Base-by-base conservation (phyloP, 2,797 vertebrate species). In the Mus spretus region DNA sequence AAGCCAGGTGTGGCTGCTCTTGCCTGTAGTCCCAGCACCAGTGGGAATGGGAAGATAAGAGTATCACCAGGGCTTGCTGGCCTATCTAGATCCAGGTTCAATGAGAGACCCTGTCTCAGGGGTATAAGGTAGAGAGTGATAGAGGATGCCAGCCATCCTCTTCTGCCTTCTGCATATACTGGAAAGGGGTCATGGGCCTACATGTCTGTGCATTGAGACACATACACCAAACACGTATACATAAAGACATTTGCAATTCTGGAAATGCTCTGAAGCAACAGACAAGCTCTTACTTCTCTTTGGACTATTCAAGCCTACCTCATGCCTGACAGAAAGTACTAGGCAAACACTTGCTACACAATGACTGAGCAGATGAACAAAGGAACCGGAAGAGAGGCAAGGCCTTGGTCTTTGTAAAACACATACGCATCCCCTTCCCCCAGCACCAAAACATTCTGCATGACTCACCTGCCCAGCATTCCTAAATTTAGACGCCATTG, bases 401-500 rank as follows among this genome's bases (percentile, higher is more conserved):
- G 28, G n/a, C 75, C 10, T 3, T 4, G 8, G 61, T n/a, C 80
- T 87, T 40, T 57, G 47, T 37, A 12, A 67, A 13, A 65, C 13
- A 59, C 28, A 47, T 1, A 78, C 13, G 15, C 14, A 10, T 12
- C 11, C 59, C 63, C 5, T 53, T 24, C 28, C 6, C 1, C n/a
- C 28, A 31, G 8, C 10, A 65, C 72, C 22, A 77, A 47, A 44
- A 44, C 44, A 10, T 1, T 11, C 53, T 37, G 24, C 6, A 0
- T 6, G 1, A 83, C 98, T 97, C 94, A 99, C 99, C 99, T 99
- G 99, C 9, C 99, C 99, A 0, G 99, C 98, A 98, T 99, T 99
- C 97, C 99, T 99, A 72, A 99, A 99, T 97, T 99, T 99, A 13
- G 99, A 99, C 0, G 82, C 98, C 98, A 99, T 98, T n/a, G 99